Percentiles rank a stretch among this genome's conserved stretches.
These are phyloP conservation scores for Phyllopteryx taeniolatus DNA, from an alignment of 2,113 vertebrate genomes.

Conservation along the genomic window DNA sequence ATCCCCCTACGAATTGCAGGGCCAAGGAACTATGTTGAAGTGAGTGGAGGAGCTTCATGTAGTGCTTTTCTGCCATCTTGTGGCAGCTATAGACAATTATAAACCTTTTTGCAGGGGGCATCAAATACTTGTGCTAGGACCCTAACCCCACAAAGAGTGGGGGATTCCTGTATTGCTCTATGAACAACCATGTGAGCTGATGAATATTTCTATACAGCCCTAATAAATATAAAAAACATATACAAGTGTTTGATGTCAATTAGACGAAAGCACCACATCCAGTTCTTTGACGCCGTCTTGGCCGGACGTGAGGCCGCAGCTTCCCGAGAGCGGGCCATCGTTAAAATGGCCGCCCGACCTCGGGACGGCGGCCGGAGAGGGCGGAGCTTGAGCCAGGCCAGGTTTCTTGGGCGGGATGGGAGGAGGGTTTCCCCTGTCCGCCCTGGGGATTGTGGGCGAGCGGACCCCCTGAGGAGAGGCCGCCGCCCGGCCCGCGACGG, in stretches of 20 bases:
- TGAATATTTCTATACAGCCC: background rate
- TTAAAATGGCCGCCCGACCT: conserved; percentile 72
- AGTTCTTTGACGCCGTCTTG: conserved; percentile 85
- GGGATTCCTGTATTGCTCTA: background rate
- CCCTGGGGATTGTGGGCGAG: conserved; percentile 86
- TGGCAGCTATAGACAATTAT: too few species aligned
- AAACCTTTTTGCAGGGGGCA: background rate
- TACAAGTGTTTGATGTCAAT: conserved; percentile 66
- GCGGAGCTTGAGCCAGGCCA: conserved; percentile 84
- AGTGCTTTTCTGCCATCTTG: too few species aligned
- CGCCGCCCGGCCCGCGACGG: conserved; percentile 71
- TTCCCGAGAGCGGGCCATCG: conserved; percentile 70
- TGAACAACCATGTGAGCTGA: background rate
- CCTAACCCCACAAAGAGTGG: background rate
- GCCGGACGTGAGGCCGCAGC: conserved; percentile 75
- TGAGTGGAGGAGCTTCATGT: too few species aligned
- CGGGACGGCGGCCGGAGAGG: conserved; percentile 67
- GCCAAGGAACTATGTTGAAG: too few species aligned
- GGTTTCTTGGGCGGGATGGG: conserved; percentile 97
- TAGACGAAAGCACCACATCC: conserved; percentile 86
- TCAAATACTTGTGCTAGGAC: background rate
- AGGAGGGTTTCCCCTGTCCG: conserved; percentile 88
- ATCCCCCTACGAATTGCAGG: too few species aligned
- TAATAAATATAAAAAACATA: conserved; percentile 51
- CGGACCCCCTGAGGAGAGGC: conserved; percentile 80